Percentiles rank a stretch among this genome's conserved stretches.
phyloP scores from a whole-genome alignment of 2,797 vertebrate genomes.

The Smutsia temminckii region DNA sequence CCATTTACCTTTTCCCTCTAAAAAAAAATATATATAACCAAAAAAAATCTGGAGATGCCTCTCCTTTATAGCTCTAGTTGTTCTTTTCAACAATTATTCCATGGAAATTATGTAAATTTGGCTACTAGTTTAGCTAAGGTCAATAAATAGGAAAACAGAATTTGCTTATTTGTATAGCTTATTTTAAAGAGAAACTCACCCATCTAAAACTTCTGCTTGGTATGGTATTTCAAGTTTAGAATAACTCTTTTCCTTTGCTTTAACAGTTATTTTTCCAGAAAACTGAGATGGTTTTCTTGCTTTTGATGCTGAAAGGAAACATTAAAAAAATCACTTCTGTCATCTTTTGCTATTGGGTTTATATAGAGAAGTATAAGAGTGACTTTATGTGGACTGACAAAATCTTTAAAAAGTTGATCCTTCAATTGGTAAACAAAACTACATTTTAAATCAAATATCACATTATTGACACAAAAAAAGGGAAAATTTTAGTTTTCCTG shows the following conservation, averaged over 20 bases:
- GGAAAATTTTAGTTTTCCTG: slow-evolving; percentile 14
- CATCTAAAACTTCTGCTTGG: slow-evolving; percentile 98
- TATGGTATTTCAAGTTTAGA: slow-evolving; percentile 99
- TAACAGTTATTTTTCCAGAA: slow-evolving; percentile 98
- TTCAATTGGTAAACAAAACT: not conserved
- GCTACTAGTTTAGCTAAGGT: slow-evolving; percentile 7
- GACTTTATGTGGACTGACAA: not conserved
- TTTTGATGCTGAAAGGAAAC: slow-evolving; percentile 92
- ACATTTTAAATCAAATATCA: slow-evolving; percentile 40
- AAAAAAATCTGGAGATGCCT: not conserved
- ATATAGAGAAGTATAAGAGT: not conserved
- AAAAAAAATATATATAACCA: not conserved
- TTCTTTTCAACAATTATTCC: slow-evolving; percentile 32
- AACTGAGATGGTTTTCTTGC: slow-evolving; percentile 94
- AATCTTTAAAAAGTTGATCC: not conserved
- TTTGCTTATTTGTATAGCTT: not conserved
- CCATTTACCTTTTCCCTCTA: slow-evolving; percentile 41
- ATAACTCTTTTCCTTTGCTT: slow-evolving; percentile 98
- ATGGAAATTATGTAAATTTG: not conserved
- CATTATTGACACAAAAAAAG: slow-evolving; percentile 12
- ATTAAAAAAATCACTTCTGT: slow-evolving; percentile 34
- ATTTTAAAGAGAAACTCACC: slow-evolving; percentile 87
- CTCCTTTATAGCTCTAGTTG: not conserved
- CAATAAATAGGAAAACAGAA: slow-evolving; percentile 25
- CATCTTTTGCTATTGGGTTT: not conserved